phyloP scores from a whole-genome alignment of 2,113 vertebrate species.

The Ovis aries region ARS-UI_Ramb_v3.0 NC_056054.1:174799501-174800000 shows the following conservation, averaged over 20 bases:
- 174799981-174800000: slow-evolving; percentile 12
- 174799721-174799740: slow-evolving; percentile 36
- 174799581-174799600: slow-evolving; percentile 28
- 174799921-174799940: slow-evolving; percentile 44
- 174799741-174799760: slow-evolving; percentile 32
- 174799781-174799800: slow-evolving; percentile 32
- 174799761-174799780: slow-evolving; percentile 40
- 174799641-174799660: slow-evolving; percentile 59
- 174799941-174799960: not conserved
- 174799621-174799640: slow-evolving; percentile 11
- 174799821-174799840: slow-evolving; percentile 43
- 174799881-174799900: slow-evolving; percentile 34
- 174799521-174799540: not conserved
- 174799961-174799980: not conserved
- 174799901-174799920: slow-evolving; percentile 36
- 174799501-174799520: not conserved
- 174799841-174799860: slow-evolving; percentile 53
- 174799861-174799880: slow-evolving; percentile 46
- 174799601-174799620: slow-evolving; percentile 35
- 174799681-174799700: slow-evolving; percentile 43
- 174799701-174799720: slow-evolving; percentile 22
- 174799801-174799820: slow-evolving; percentile 33
- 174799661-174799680: not conserved
- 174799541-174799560: not conserved
- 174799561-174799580: not conserved